Evolutionary conservation across 2,888 invertebrate genomes (phyloP).

Genomic region (Harpagoxenus sublaevis): DNA sequence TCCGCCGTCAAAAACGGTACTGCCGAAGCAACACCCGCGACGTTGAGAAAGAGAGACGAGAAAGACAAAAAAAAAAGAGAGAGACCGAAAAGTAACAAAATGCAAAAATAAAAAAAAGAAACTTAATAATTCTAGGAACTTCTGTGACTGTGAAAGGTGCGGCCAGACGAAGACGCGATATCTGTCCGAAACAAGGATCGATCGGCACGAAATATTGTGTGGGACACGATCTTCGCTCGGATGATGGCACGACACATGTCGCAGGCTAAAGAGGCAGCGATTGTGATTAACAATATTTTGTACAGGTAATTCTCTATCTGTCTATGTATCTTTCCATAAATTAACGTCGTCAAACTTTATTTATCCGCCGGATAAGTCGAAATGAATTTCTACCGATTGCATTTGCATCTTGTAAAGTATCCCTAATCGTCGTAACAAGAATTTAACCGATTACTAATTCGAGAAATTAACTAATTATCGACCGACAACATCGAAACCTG

Average conservation of each 20-base stretch:
- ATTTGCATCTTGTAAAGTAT: not conserved
- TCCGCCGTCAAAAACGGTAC: not conserved
- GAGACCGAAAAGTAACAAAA: conserved; percentile 39
- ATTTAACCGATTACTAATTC: not conserved
- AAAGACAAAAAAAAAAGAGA: not conserved
- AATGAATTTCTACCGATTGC: not conserved
- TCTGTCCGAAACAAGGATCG: conserved; percentile 48
- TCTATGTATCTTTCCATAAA: conserved; percentile 6
- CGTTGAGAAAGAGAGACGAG: conserved; percentile 19
- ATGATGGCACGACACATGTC: conserved; percentile 57
- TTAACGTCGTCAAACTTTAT: not conserved
- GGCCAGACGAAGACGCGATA: conserved; percentile 61
- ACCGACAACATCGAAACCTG: not conserved
- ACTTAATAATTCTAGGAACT: conserved; percentile 70
- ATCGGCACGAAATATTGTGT: conserved; percentile 49
- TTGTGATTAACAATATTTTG: conserved; percentile 39
- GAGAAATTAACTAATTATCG: conserved; percentile 25
- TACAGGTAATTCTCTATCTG: not conserved
- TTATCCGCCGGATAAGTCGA: not conserved
- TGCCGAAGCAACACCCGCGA: not conserved
- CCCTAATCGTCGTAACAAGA: not conserved
- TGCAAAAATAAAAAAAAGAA: conserved; percentile 56
- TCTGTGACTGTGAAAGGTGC: conserved; percentile 53
- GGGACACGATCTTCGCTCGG: conserved; percentile 35
- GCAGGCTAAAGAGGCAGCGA: conserved; percentile 61